Evolutionary conservation across 2,113 vertebrate genomes (phyloP).

Genomic region (Sitta europaea): DNA sequence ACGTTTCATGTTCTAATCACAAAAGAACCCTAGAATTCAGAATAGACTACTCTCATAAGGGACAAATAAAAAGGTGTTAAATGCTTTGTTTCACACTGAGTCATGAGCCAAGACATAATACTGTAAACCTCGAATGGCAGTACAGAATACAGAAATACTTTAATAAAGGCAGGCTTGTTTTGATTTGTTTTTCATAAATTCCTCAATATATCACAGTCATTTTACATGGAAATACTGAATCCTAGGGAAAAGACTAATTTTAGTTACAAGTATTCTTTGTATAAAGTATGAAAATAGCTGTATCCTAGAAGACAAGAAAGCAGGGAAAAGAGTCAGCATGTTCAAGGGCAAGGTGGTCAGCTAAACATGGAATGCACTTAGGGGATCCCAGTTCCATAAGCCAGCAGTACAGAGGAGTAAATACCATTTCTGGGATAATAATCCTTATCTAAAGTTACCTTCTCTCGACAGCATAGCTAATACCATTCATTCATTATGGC

Average conservation of each 20-base stretch:
- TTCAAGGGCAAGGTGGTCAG: background rate
- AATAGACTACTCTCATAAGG: background rate
- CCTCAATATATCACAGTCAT: background rate
- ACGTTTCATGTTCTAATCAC: background rate
- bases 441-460: background rate
- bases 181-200: background rate
- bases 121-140: background rate
- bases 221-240: background rate
- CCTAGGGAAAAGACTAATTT: background rate
- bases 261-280: background rate
- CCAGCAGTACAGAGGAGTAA: background rate
- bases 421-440: background rate
- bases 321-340: background rate
- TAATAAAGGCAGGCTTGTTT: background rate
- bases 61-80: background rate
- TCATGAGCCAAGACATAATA: background rate
- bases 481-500: background rate
- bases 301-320: background rate
- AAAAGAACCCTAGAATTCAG: background rate
- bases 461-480: accelerated
- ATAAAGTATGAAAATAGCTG: background rate
- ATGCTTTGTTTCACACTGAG: background rate
- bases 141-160: background rate
- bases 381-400: background rate
- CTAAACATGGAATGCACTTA: background rate